Evolutionary conservation across 2,113 vertebrate species (phyloP), one percentile per base, ranked within the genome.

Genomic region (Gasterosteus aculeatus): DNA sequence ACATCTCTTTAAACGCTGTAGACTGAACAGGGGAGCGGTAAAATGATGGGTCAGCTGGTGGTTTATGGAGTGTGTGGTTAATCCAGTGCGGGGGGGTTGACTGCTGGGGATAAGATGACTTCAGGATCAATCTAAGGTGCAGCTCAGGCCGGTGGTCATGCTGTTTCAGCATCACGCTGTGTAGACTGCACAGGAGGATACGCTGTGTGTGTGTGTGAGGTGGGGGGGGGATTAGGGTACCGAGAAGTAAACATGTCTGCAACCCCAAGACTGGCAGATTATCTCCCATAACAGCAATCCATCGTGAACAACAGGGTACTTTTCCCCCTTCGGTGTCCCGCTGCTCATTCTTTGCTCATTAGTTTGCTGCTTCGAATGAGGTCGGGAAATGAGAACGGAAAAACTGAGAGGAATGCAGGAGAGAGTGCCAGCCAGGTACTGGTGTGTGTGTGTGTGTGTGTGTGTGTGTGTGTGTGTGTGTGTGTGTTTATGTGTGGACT

Each of bases 381-480:
- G 84, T 90, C 87, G 89, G 87, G 90, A 91, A 91, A 87, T 80
- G 84, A 87, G 88, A 87, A 84, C 29, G 80, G 87, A 87, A 87
- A 88, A 86, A 88, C 64, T 69, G 35, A 16, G 59, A 76, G 88
- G 91, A 92, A 91, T 92, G 89, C 75, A 68, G 82, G 61, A 70
- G 76, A 54, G 51, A 64, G 75, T 39, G 83, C 77, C 87, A 88
- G 83, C 86, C 90, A 92, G 91, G 88, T 91, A 83, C 14, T 6
- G 2, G 2, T 58, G 56, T 33, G 80, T 77, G 51, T 54, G 51
- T 54, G 51, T 53, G 51, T 53, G 51, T 53, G 51, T 53, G 51
- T 84, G 69, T 54, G 58, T 69, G 70, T 54, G 72, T 69, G 75
- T 75, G 77, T 80, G 72, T 81, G 39, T 82, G 57, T 59, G 57